Evolutionary conservation across 1,140 invertebrate species (phyloP).

Genomic region (Habropoda laboriosa): DNA sequence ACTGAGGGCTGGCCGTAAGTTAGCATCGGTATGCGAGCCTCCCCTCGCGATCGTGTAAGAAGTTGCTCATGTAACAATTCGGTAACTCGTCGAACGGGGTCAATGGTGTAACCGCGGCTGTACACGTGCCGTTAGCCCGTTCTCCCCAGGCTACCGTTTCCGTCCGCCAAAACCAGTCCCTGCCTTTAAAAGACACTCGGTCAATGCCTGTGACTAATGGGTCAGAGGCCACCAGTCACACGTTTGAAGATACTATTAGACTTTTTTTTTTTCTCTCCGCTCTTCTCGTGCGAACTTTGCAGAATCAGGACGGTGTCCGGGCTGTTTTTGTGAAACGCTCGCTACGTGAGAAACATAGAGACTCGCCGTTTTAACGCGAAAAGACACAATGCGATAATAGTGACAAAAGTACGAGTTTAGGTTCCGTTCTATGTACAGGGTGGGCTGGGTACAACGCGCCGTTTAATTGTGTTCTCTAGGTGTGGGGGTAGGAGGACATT

Average conservation of each 20-base stretch:
- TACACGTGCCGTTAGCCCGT: slow-evolving; percentile 62
- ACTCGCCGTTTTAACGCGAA: no score
- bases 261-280: background rate
- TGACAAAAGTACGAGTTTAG: background rate
- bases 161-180: slow-evolving; percentile 55
- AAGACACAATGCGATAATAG: background rate
- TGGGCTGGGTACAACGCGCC: no score
- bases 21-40: slow-evolving; percentile 56
- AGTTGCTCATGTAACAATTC: slow-evolving; percentile 63
- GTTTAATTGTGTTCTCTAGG: no score
- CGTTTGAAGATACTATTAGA: slow-evolving; percentile 20
- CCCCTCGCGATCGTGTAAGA: slow-evolving; percentile 39
- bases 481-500: no score
- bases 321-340: background rate
- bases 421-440: no score
- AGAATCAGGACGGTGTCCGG: background rate
- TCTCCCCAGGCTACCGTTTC: slow-evolving; percentile 46
- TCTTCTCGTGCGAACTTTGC: background rate
- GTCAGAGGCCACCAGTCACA: slow-evolving; percentile 28
- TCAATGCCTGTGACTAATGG: slow-evolving; percentile 42
- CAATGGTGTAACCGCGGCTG: slow-evolving; percentile 62
- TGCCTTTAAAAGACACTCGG: slow-evolving; percentile 38
- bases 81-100: slow-evolving; percentile 59
- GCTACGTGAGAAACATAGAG: background rate
- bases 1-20: background rate